These are phyloP conservation scores for Sardina pilchardus DNA, from an alignment of 2,113 vertebrate species.

Conservation along the genomic window DNA sequence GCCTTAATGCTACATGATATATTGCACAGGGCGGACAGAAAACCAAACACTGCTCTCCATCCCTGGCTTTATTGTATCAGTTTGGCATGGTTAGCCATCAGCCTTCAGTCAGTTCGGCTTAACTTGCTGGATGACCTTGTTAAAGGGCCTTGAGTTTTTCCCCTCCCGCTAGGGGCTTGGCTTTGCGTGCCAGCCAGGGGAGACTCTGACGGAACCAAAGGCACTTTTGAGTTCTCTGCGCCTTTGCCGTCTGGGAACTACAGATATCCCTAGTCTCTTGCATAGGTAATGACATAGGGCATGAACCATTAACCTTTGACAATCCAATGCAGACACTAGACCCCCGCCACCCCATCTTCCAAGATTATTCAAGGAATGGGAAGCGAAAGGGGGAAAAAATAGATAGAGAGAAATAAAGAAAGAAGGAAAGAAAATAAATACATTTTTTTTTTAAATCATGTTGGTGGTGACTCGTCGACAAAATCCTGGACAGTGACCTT, in stretches of 20 bases:
- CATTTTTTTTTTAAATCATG: too few relatives aligned
- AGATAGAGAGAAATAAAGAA: neutral
- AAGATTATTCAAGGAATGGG: neutral
- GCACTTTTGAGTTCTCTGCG: neutral
- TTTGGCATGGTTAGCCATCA: neutral
- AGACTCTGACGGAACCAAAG: neutral
- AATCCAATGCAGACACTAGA: neutral
- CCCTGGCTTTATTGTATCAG: neutral
- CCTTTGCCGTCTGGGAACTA: neutral
- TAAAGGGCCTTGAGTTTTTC: neutral
- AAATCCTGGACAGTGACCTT: neutral
- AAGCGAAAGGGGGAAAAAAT: neutral
- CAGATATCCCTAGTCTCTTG: neutral
- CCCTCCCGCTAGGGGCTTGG: neutral
- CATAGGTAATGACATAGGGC: neutral
- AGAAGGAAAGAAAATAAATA: neutral
- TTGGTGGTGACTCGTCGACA: too few relatives aligned
- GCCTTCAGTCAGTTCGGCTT: neutral
- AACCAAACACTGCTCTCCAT: neutral
- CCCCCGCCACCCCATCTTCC: neutral
- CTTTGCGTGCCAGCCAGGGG: neutral
- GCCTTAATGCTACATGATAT: constrained; percentile 1
- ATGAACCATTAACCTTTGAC: neutral
- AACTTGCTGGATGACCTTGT: neutral
- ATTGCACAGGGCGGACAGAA: neutral